Evolutionary conservation across 2,113 vertebrate species (phyloP).

Genomic region (Oreochromis spilurus): DNA sequence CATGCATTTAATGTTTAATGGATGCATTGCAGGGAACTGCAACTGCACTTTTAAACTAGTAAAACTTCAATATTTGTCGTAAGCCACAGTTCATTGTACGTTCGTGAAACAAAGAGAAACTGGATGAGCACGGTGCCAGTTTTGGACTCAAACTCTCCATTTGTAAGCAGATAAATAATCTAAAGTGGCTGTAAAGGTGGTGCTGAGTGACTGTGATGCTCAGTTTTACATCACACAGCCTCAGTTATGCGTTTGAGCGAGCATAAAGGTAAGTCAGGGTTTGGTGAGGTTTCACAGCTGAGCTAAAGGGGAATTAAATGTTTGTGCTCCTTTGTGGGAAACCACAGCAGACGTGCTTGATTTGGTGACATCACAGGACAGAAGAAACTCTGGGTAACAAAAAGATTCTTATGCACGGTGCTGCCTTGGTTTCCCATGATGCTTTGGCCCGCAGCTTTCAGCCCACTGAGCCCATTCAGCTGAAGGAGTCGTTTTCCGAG

Average conservation of each 20-base stretch:
- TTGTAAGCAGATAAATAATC: background rate
- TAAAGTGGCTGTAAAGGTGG: background rate
- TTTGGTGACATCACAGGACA: background rate
- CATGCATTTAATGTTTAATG: background rate
- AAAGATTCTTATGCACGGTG: background rate
- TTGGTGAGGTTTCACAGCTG: background rate
- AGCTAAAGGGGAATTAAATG: background rate
- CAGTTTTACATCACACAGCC: background rate
- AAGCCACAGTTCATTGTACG: background rate
- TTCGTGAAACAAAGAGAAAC: background rate
- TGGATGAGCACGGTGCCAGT: background rate
- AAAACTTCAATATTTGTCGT: background rate
- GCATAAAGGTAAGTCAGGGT: background rate
- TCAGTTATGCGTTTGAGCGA: background rate
- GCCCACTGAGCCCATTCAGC: background rate
- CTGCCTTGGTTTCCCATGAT: conserved; percentile 24
- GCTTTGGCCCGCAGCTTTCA: background rate
- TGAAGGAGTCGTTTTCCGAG: background rate
- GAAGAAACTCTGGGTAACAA: background rate
- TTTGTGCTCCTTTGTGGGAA: background rate
- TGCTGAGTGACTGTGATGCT: background rate
- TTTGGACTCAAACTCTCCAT: background rate
- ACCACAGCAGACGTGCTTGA: background rate
- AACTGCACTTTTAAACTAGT: background rate
- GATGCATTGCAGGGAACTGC: background rate